A percentile compares a stretch with the other conserved stretches of the same genome.
phyloP scores from a whole-genome alignment of 2,797 vertebrate genomes.

The Myotis daubentonii region DNA sequence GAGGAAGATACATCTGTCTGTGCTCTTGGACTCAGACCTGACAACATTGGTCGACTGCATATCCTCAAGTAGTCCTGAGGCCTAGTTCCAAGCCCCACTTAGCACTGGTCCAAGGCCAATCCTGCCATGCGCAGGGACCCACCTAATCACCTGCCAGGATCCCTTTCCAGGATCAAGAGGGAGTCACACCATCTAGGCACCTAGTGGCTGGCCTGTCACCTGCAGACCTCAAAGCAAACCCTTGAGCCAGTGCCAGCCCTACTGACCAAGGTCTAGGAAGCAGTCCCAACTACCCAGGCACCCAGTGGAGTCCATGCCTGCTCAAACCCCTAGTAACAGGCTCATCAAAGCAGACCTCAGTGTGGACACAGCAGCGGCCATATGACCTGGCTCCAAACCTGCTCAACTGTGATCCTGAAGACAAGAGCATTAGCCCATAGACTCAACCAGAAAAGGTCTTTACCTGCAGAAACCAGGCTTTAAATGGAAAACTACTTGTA shows the following conservation, averaged over 20 bases:
- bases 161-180: background rate
- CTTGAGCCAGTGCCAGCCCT: background rate
- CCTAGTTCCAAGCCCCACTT: background rate
- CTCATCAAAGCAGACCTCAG: background rate
- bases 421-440: background rate
- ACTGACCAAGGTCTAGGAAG: background rate
- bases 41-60: background rate
- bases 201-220: background rate
- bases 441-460: background rate
- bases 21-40: background rate
- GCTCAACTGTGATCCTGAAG: background rate
- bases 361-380: background rate
- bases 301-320: background rate
- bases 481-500: background rate
- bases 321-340: background rate
- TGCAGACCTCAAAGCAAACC: background rate
- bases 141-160: background rate
- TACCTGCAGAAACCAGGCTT: background rate
- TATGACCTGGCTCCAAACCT: background rate
- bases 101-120: background rate
- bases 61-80: background rate
- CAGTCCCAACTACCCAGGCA: background rate
- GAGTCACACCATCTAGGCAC: background rate
- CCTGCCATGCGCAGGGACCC: background rate
- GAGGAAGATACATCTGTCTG: background rate